Evolutionary conservation across 2,113 vertebrate genomes (phyloP).

Genomic region (Drymodes brunneopygia): DNA sequence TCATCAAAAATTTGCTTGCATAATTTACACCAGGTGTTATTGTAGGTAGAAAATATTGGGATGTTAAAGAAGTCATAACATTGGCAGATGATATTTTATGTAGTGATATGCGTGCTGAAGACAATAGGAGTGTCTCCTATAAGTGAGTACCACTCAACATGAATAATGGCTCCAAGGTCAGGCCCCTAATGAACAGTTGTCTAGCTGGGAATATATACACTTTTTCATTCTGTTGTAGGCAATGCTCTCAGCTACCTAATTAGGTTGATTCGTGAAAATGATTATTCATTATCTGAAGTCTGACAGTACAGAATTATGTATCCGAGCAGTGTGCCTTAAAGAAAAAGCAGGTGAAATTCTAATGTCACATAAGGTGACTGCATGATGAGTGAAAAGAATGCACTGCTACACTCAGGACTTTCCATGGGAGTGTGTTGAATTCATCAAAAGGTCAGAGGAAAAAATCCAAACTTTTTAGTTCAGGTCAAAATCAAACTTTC

Average conservation of each 20-base stretch:
- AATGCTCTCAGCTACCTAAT: constrained; percentile 33
- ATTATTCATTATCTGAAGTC: constrained; percentile 48
- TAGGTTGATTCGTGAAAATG: constrained; percentile 33
- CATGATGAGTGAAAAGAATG: not conserved
- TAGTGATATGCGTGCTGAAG: not conserved
- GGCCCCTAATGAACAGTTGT: constrained; percentile 46
- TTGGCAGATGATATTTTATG: constrained; percentile 33
- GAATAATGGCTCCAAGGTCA: constrained; percentile 52
- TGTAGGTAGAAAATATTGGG: constrained; percentile 23
- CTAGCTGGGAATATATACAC: constrained; percentile 31
- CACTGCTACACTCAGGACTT: not conserved
- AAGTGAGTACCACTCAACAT: constrained; percentile 28
- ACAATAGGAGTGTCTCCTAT: constrained; percentile 10
- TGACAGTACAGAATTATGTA: not conserved
- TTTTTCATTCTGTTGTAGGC: constrained; percentile 12
- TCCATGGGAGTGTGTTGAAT: not conserved
- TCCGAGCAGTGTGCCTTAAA: not conserved
- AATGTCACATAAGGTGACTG: not conserved
- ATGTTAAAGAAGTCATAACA: constrained; percentile 45
- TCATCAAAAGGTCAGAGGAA: not conserved
- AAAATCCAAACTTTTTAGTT: not conserved
- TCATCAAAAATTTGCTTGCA: not conserved
- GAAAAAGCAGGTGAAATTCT: not conserved
- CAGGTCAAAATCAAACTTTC: not conserved
- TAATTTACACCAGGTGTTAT: constrained; percentile 35